Base-by-base conservation (phyloP, 1,140 invertebrate genomes). In the Nasonia longicornis region DNA sequence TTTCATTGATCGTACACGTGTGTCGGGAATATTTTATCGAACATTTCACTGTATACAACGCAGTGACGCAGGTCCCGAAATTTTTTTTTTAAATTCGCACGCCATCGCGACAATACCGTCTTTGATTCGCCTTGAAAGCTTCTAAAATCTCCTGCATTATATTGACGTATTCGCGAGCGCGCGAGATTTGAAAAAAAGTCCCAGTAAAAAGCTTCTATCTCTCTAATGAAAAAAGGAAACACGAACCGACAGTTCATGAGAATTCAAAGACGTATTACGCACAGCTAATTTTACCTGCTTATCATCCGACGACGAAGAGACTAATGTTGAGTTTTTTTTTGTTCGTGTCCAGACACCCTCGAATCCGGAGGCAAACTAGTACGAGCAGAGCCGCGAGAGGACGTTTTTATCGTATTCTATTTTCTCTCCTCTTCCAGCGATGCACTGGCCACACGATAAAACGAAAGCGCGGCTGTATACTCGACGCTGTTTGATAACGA, bases 351-450 rank as follows among this genome's bases (percentile, higher is more conserved):
- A 67, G 20, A 20, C 69, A 31, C 35, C 10, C 4, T 26, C 71
- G 42, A 48, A 73, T 48, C 11, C 42, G 12, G 26, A 45, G 10
- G n/a, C 14, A 10, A 26, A 73, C 38, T 73, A 73, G 42, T 48
- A 22, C 38, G 4, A 48, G 42, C 42, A 12, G 26, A 48, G 14
- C 20, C 20, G 38, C 10, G 42, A 16, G 71, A 73, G 71, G 71
- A 73, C 22, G 42, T 48, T 73, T 73, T 73, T 73, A 73, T 73
- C 71, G 42, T 52, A 73, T 26, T 48, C 20, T 48, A 29, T 29
- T 45, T 42, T 22, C 69, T 48, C n/a, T 48, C 71, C n/a, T 52
- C 22, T 72, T 72, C 35, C 3, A 48, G 22, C 26, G 71, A 73
- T 48, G 42, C n/a, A 26, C n/a, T 73, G 42, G 42, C 42, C 12